These are phyloP conservation scores for Blera fallax DNA, from an alignment of 2,888 invertebrate species.

Conservation along the genomic window DNA sequence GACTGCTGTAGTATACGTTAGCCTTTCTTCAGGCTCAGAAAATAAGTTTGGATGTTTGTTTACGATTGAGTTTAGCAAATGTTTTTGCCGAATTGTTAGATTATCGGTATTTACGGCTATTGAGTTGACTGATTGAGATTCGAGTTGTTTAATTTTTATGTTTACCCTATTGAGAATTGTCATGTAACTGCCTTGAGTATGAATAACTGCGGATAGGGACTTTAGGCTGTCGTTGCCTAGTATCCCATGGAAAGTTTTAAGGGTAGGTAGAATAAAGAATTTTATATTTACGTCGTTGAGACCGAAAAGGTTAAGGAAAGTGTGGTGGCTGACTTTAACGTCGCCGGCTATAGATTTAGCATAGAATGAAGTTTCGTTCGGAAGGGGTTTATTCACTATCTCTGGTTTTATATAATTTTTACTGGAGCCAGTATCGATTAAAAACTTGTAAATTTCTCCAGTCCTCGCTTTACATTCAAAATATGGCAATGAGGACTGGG, in stretches of 20 bases:
- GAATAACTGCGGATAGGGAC: slow-evolving; percentile 2
- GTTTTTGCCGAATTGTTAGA: not conserved
- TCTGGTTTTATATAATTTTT: slow-evolving; percentile 12
- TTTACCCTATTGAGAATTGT: not conserved
- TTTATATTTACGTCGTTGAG: slow-evolving; percentile 7
- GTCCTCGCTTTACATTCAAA: slow-evolving; percentile 1
- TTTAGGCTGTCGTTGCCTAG: slow-evolving; percentile 26
- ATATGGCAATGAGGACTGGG: slow-evolving; percentile 1
- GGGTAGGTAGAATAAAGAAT: slow-evolving; percentile 2
- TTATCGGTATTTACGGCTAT: not conserved
- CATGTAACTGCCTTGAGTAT: slow-evolving; percentile 14
- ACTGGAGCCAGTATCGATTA: slow-evolving; percentile 14
- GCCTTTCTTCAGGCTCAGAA: slow-evolving; percentile 41
- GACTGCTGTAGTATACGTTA: slow-evolving; percentile 53
- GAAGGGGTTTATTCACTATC: not conserved
- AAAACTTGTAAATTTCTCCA: slow-evolving; percentile 1
- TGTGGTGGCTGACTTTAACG: slow-evolving; percentile 10
- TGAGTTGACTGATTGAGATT: slow-evolving; percentile 10
- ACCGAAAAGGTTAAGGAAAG: slow-evolving; percentile 9
- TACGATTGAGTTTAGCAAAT: not conserved
- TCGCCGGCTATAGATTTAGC: slow-evolving; percentile 8
- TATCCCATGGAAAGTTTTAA: slow-evolving; percentile 26
- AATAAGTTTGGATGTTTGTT: slow-evolving; percentile 40
- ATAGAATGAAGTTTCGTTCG: not conserved
- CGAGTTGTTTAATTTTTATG: slow-evolving; percentile 19